These are phyloP conservation scores for Hydroisotoma schaefferi DNA, from an alignment of 2,888 invertebrate species.

Conservation along the genomic window DNA sequence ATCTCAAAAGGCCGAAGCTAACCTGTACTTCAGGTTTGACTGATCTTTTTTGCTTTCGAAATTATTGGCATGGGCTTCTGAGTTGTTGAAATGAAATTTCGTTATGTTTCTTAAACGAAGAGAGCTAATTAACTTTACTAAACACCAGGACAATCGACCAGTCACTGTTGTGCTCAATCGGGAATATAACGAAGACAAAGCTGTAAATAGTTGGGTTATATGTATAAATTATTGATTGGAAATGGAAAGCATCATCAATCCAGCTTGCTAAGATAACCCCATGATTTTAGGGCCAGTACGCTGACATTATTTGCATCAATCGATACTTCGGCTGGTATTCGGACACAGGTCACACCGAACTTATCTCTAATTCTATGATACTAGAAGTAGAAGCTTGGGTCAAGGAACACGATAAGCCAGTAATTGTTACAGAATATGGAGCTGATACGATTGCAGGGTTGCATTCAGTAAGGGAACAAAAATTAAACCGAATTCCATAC, in stretches of 20 bases:
- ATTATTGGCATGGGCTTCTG: no score
- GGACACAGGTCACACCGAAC: conserved; percentile 74
- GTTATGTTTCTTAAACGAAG: no score
- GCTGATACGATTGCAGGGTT: conserved; percentile 90
- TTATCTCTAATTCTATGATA: conserved; percentile 67
- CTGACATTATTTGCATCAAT: conserved; percentile 92
- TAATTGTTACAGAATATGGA: conserved; percentile 93
- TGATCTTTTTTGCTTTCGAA: no score
- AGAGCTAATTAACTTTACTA: conserved; percentile 28
- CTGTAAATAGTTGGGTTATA: no score
- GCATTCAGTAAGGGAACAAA: conserved; percentile 83
- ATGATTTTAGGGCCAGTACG: conserved; percentile 63
- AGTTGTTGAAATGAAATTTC: no score
- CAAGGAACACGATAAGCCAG: conserved; percentile 74
- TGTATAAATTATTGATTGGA: no score
- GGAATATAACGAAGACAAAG: conserved; percentile 29
- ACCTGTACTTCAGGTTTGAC: conserved; percentile 78
- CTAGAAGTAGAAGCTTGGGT: conserved; percentile 78
- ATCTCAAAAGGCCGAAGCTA: conserved; percentile 65
- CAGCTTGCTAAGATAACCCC: no score
- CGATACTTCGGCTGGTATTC: conserved; percentile 94
- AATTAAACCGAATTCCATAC: no score
- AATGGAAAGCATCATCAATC: no score
- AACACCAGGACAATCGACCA: conserved; percentile 35
- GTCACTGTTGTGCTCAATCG: conserved; percentile 32